Conservation (phyloP, 2,113 vertebrate species). For the Burhinus oedicnemus region DNA sequence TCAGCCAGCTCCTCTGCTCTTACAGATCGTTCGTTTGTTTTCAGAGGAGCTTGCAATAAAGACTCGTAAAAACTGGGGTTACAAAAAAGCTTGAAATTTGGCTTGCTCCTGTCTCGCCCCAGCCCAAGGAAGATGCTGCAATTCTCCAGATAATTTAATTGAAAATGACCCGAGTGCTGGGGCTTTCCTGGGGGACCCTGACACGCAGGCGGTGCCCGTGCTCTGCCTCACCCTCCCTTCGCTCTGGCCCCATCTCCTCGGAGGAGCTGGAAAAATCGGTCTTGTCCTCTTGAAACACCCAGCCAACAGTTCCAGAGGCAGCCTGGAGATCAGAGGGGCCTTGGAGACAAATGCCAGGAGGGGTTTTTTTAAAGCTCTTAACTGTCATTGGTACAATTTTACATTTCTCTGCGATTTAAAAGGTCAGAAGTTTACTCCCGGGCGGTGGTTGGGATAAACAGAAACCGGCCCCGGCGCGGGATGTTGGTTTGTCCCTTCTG, state of each 20-base stretch:
- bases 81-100: neutral
- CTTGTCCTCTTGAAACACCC: neutral
- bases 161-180: neutral
- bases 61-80: neutral
- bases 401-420: neutral
- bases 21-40: neutral
- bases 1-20: neutral
- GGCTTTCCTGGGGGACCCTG: neutral
- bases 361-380: neutral
- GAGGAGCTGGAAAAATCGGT: neutral
- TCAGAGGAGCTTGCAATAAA: neutral
- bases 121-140: neutral
- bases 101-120: neutral
- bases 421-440: neutral
- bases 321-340: neutral
- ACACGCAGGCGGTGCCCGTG: neutral
- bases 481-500: neutral
- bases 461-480: neutral
- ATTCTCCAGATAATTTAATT: neutral
- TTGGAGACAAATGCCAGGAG: neutral
- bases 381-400: neutral
- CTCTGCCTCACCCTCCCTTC: neutral
- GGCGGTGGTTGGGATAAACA: neutral
- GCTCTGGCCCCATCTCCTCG: rapidly evolving
- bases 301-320: neutral